A percentile compares a stretch with the other conserved stretches of the same genome.
Conservation (phyloP, 2,888 invertebrate species). For the Dolichopus griseipennis region DNA sequence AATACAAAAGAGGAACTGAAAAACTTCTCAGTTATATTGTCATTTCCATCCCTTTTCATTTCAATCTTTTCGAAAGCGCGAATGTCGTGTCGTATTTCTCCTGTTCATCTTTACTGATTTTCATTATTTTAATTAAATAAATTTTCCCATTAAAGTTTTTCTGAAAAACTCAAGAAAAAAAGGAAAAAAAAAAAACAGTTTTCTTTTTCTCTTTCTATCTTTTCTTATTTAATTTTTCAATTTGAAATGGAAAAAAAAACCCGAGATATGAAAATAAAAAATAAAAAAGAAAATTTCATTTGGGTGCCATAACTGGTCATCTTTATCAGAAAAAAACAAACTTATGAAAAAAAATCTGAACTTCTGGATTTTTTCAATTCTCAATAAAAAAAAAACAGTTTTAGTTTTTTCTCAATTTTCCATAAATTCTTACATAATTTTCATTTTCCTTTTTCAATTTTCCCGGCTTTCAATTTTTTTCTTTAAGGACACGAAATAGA, state of each 20-base stretch:
- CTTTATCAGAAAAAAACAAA: neutral
- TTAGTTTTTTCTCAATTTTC: too few species aligned
- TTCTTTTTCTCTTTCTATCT: too few species aligned
- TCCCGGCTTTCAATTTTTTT: too few species aligned
- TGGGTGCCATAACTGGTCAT: neutral
- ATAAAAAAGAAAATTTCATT: neutral
- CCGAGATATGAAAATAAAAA: neutral
- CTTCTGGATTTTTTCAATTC: neutral
- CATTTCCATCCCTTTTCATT: too few species aligned
- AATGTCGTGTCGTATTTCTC: too few species aligned
- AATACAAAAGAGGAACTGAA: too few species aligned
- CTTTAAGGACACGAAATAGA: too few species aligned
- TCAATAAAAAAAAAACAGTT: too few species aligned
- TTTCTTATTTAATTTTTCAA: conserved; percentile 1
- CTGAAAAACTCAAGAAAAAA: neutral
- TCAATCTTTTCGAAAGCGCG: too few species aligned
- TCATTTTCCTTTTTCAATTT: too few species aligned
- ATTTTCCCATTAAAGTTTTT: conserved; percentile 3
- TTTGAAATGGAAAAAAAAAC: neutral
- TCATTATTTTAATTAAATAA: neutral
- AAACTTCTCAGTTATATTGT: too few species aligned
- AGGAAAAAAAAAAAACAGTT: neutral
- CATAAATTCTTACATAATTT: too few species aligned
- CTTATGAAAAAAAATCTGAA: neutral
- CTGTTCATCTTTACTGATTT: neutral